Evolutionary conservation across 2,113 vertebrate species (phyloP).

Genomic region (Capreolus pygargus): DNA sequence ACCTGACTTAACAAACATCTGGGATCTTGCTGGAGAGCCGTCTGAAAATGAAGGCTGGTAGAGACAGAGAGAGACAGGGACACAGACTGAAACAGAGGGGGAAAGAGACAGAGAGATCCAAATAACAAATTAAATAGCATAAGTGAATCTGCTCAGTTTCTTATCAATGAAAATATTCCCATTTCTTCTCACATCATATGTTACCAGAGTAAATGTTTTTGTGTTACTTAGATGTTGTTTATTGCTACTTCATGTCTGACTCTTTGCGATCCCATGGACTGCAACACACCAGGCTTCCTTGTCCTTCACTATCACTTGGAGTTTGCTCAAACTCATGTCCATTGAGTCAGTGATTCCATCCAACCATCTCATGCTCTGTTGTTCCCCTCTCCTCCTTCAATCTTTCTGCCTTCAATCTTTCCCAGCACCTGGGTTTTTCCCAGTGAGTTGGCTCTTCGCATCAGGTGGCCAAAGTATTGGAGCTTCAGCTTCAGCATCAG

Average conservation of each 20-base stretch:
- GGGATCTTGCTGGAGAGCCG: background rate
- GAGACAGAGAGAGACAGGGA: background rate
- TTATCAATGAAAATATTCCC: background rate
- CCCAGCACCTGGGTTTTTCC: background rate
- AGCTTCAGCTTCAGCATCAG: background rate
- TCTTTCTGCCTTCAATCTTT: background rate
- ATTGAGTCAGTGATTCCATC: background rate
- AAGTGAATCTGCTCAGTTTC: background rate
- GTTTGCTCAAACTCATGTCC: background rate
- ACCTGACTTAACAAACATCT: background rate
- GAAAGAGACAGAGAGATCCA: background rate
- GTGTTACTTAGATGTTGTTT: background rate
- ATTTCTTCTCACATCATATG: background rate
- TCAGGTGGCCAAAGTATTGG: background rate
- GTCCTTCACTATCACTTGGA: background rate
- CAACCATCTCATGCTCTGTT: background rate
- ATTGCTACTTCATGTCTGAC: background rate
- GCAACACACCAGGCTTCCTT: background rate
- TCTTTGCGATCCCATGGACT: background rate
- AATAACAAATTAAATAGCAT: background rate
- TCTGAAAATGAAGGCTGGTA: background rate
- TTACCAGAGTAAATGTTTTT: background rate
- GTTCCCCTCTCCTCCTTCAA: background rate
- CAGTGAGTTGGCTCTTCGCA: background rate
- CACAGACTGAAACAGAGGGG: background rate